Evolutionary conservation across 2,113 vertebrate genomes (phyloP).

Genomic region (Benitochromis conjunctus): DNA sequence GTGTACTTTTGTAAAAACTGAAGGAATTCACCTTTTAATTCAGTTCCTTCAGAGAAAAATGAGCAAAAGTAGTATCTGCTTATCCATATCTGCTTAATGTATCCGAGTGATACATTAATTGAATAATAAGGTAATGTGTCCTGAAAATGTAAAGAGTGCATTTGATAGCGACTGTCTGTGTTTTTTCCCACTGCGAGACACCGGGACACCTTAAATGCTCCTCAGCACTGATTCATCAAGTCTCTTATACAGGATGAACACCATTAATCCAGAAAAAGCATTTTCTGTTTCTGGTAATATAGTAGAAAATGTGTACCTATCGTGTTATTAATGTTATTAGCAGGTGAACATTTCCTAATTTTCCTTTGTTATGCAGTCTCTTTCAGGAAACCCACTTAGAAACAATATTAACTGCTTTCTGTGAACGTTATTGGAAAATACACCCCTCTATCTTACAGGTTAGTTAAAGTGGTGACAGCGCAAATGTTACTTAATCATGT

Average conservation of each 20-base stretch:
- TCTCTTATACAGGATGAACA: not conserved
- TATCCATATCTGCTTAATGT: no score
- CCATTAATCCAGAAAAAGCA: not conserved
- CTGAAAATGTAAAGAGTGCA: not conserved
- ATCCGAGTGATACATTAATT: not conserved
- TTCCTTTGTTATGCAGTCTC: not conserved
- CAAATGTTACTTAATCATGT: not conserved
- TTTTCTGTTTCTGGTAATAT: no score
- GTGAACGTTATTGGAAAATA: not conserved
- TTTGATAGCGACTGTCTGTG: not conserved
- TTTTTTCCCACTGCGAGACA: rapidly evolving
- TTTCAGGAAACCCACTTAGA: not conserved
- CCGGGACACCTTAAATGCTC: not conserved
- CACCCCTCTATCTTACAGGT: not conserved
- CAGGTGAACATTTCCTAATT: not conserved
- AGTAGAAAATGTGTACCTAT: not conserved
- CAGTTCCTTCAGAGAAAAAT: not conserved
- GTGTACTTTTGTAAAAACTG: not conserved
- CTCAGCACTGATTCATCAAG: not conserved
- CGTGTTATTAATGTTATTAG: not conserved
- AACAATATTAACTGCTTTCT: not conserved
- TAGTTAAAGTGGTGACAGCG: not conserved
- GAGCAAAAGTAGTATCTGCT: not conserved
- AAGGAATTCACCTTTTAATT: not conserved
- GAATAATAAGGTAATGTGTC: not conserved